Base-by-base conservation (phyloP, 1,140 invertebrate species). In the Caenorhabditis brenneri region DNA sequence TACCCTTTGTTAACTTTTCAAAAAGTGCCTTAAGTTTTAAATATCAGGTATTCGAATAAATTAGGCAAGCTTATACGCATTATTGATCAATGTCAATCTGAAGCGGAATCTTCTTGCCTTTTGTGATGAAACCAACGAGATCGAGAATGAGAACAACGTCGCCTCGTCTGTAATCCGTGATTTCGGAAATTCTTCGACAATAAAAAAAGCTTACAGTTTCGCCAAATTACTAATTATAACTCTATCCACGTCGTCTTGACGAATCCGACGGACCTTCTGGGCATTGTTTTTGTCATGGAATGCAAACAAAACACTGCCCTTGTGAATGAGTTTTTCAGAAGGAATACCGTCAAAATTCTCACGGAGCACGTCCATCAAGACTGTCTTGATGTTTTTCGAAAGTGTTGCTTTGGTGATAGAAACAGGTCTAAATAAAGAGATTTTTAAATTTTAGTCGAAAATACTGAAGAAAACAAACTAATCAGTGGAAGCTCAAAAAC, bases 21-120 rank as follows among this genome's bases (percentile, higher is more conserved):
- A 51, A 53, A 19, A 36, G 79, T 80, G 79, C 46, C 48, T 80
- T 55, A n/a, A 51, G n/a, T n/a, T n/a, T 80, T 15, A 9, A n/a
- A 29, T 48, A 48, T 49, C 48, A 51, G 48, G 42, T 79, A 69
- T 29, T 31, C 42, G 3, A 42, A 39, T 78, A 42, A 31, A 29
- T 4, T 58, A 58, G n/a, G 36, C 24, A 10, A 5, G n/a, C 6
- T 31, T 24, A 7, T n/a, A 1, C 24, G 36, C 10, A 74, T 39
- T 79, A 39, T 51, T 51, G 12, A 16, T 79, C 42, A 6, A 46
- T 74, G n/a, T 51, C 33, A 22, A 74, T 74, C 42, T 74, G 36
- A 24, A 74, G 33, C 3, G 2, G 65, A 74, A 74, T 24, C 22
- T 42, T 74, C 36, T 42, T 74, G 22, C 65, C 65, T 42, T 74